phyloP scores from a whole-genome alignment of 2,113 vertebrate species.

The Periophthalmodon schlosseri region DNA sequence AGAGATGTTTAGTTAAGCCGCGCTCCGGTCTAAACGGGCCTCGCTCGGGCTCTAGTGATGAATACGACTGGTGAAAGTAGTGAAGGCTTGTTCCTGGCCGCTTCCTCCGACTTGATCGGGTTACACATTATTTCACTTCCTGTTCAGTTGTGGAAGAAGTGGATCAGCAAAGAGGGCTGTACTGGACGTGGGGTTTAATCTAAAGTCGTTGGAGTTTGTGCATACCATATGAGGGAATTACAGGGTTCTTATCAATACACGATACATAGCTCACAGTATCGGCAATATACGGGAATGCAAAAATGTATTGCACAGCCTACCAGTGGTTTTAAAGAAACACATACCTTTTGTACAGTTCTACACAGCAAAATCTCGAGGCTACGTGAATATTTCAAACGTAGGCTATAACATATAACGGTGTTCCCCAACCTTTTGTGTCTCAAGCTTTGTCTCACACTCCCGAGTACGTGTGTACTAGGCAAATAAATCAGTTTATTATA shows the following conservation, averaged over 20 bases:
- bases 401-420: no score
- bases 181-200: conserved; percentile 40
- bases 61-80: conserved; percentile 88
- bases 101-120: conserved; percentile 84
- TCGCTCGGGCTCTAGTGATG: conserved; percentile 78
- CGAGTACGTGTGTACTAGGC: no score
- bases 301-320: no score
- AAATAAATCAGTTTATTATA: no score
- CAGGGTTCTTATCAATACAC: neutral
- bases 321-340: no score
- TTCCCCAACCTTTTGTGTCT: no score
- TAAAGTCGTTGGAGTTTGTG: neutral
- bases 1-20: conserved; percentile 81
- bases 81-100: conserved; percentile 83
- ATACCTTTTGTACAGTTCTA: no score
- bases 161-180: conserved; percentile 42
- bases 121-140: conserved; percentile 92
- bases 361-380: no score
- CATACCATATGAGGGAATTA: neutral
- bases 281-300: no score
- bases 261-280: no score
- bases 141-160: conserved; percentile 75
- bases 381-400: no score
- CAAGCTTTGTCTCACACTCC: no score
- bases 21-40: conserved; percentile 77